Evolutionary conservation across 2,113 vertebrate genomes (phyloP), one percentile per base, ranked within the genome.

Genomic region (Hippopotamus amphibius): DNA sequence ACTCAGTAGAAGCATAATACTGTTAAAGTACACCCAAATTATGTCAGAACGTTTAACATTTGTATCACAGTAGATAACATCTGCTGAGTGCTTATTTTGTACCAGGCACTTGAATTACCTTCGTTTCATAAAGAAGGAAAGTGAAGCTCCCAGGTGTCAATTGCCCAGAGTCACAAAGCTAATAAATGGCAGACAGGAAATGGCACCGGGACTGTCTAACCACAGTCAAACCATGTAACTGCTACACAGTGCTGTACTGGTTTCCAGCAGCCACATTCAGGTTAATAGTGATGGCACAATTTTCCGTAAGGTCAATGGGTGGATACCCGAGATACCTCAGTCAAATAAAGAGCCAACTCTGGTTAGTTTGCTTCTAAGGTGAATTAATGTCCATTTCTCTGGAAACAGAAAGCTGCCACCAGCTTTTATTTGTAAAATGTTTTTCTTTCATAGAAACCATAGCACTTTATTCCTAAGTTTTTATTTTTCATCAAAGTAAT

Each of bases 61-160:
- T 93, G 66, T 95, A 88, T 94, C 46, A 89, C 30, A 57, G 48
- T 71, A 41, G 28, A 53, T 72, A 82, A 59, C 55, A 84, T 89
- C 89, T 86, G 65, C 82, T 74, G 66, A 68, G 28, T 83, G 76
- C 72, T 92, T 83, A 96, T 48, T 91, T 30, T 84, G 93, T 71
- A 61, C 28, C 65, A 71, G 69, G 63, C 57, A 76, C 72, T 96
- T 82, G 77, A 96, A 90, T 95, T 88, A 92, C 48, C n/a, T 92
- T 97, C 66, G 93, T 94, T 96, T 96, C 59, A 94, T 82, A 71
- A 83, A 57, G 87, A 95, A 83, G 11, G 8, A 87, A 68, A 92
- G 28, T 72, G 41, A 84, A 10, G 65, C 48, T 97, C 59, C 77
- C 26, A 77, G 55, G 33, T 93, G 59, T 95, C 95, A 69, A 37